These are phyloP conservation scores for Cryptoblepharus egeriae DNA, from an alignment of 2,797 vertebrate genomes.

Conservation along the genomic window DNA sequence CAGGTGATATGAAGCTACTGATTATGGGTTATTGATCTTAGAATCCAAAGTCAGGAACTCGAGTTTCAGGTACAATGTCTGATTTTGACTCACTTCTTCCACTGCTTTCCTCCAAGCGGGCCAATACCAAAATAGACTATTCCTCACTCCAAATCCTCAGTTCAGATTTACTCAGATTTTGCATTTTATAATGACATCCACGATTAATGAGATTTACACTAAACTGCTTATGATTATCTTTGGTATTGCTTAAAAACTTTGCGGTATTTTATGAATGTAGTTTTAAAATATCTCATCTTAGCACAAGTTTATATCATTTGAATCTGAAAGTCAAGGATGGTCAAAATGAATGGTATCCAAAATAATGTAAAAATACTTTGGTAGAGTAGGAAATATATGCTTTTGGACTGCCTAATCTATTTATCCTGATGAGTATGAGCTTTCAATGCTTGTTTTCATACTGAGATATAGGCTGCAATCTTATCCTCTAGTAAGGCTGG, in stretches of 20 bases:
- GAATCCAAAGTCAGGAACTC: accelerated
- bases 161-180: neutral
- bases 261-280: neutral
- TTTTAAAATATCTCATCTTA: conserved; percentile 3
- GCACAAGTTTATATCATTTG: conserved; percentile 10
- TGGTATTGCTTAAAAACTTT: accelerated
- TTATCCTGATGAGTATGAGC: neutral
- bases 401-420: neutral
- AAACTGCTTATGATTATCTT: neutral
- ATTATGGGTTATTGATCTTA: neutral
- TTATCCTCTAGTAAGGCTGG: no score
- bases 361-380: conserved; percentile 55
- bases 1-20: neutral
- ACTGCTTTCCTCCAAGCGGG: neutral
- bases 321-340: conserved; percentile 2
- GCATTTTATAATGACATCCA: neutral
- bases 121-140: neutral
- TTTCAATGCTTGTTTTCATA: neutral
- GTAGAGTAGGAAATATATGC: conserved; percentile 14
- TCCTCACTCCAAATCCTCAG: neutral
- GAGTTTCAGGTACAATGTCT: neutral
- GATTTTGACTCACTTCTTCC: neutral
- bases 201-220: accelerated
- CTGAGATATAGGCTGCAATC: no score
- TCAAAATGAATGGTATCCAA: conserved; percentile 20